phyloP scores from a whole-genome alignment of 1,140 invertebrate genomes.

The Belonocnema kinseyi region DNA sequence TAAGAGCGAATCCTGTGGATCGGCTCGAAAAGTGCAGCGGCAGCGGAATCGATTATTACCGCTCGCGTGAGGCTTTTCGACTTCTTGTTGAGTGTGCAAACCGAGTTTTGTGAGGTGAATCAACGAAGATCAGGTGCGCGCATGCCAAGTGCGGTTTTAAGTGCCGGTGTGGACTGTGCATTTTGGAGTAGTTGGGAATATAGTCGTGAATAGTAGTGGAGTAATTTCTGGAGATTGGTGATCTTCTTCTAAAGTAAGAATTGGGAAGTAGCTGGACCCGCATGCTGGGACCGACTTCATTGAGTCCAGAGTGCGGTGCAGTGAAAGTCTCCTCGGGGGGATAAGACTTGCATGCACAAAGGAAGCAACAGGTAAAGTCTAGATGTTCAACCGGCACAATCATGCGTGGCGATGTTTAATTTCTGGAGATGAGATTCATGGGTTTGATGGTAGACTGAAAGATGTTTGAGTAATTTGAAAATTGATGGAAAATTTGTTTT shows the following conservation, averaged over 20 bases:
- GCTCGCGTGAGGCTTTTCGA: neutral
- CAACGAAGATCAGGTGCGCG: neutral
- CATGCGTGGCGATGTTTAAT: neutral
- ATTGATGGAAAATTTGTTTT: too few relatives aligned
- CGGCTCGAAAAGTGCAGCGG: neutral
- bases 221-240: too few relatives aligned
- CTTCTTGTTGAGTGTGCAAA: constrained; percentile 15
- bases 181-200: neutral
- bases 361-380: constrained; percentile 58
- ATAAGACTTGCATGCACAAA: constrained; percentile 44
- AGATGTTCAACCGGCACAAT: neutral
- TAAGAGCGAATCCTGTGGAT: neutral
- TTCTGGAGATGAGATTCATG: neutral
- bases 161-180: neutral
- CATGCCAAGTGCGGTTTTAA: neutral
- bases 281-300: constrained; percentile 38
- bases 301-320: constrained; percentile 41
- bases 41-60: constrained; percentile 1
- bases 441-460: neutral
- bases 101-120: neutral
- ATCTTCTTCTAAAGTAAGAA: neutral
- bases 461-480: neutral
- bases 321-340: constrained; percentile 51
- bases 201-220: too few relatives aligned
- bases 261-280: constrained; percentile 18